Percentiles rank a stretch among this genome's conserved stretches.
phyloP scores from a whole-genome alignment of 1,140 invertebrate species.

The Oscheius sp. region DNA sequence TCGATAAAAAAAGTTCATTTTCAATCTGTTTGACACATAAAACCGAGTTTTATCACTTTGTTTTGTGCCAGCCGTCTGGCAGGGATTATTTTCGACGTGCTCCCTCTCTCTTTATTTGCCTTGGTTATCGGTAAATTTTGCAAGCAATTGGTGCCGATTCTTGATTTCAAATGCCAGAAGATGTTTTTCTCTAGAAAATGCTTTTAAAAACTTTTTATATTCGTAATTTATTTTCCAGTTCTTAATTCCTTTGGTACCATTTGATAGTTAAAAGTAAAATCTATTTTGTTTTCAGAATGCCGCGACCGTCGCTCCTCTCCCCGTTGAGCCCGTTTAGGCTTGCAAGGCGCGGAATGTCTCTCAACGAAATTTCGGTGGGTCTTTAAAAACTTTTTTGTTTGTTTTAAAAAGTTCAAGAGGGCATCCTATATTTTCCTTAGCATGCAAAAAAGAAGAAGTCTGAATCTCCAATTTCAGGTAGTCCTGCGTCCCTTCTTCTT shows the following conservation, averaged over 20 bases:
- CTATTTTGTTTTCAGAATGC: neutral
- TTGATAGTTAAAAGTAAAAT: neutral
- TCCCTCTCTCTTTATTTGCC: neutral
- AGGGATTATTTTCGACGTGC: neutral
- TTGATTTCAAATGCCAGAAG: neutral
- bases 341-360: neutral
- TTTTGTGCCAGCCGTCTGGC: no score
- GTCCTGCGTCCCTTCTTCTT: slow-evolving; percentile 33
- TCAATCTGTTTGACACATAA: no score
- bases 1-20: no score
- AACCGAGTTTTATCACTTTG: no score
- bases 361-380: slow-evolving; percentile 7
- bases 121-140: neutral
- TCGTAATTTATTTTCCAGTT: neutral
- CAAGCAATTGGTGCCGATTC: neutral
- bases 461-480: neutral
- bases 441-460: neutral
- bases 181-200: neutral
- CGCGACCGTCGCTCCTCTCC: neutral
- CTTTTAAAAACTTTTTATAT: neutral
- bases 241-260: neutral
- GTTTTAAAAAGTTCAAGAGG: no score
- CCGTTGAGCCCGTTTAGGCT: neutral
- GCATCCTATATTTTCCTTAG: neutral
- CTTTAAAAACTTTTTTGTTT: no score